Evolutionary conservation across 1,140 invertebrate genomes (phyloP).

Genomic region (Palaemon carinicauda): DNA sequence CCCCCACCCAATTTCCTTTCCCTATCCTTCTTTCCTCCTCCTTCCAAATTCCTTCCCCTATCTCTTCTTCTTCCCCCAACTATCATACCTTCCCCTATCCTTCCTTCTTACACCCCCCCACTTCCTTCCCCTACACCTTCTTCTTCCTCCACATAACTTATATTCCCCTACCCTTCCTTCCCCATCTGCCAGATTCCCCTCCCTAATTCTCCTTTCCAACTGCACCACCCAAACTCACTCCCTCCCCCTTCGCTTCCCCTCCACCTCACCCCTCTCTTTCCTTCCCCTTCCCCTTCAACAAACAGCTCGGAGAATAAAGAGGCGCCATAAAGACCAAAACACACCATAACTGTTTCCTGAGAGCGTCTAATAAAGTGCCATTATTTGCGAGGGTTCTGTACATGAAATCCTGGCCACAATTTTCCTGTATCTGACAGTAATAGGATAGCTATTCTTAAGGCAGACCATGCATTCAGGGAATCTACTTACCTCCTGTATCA

Average conservation of each 20-base stretch:
- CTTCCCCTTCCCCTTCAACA: neutral
- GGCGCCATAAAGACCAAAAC: neutral
- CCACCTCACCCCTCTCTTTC: neutral
- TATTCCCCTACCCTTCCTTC: neutral
- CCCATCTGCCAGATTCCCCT: neutral
- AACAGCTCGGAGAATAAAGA: constrained; percentile 16
- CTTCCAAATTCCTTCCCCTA: neutral
- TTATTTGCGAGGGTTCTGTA: neutral
- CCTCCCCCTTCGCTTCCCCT: neutral
- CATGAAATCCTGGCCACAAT: neutral
- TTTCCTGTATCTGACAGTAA: constrained; percentile 1
- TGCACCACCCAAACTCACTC: no score
- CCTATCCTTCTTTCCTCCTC: neutral
- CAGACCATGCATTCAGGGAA: neutral
- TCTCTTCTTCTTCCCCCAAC: neutral
- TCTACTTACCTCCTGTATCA: neutral
- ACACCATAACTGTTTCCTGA: constrained; percentile 13
- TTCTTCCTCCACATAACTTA: no score
- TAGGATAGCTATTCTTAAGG: constrained; percentile 19
- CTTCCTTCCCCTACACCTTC: no score
- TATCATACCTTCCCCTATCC: neutral
- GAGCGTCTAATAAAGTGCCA: neutral
- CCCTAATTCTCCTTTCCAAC: neutral
- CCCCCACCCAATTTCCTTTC: neutral
- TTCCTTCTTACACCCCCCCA: no score